Conservation (phyloP, 2,113 vertebrate species). For the Asarcornis scutulata region DNA sequence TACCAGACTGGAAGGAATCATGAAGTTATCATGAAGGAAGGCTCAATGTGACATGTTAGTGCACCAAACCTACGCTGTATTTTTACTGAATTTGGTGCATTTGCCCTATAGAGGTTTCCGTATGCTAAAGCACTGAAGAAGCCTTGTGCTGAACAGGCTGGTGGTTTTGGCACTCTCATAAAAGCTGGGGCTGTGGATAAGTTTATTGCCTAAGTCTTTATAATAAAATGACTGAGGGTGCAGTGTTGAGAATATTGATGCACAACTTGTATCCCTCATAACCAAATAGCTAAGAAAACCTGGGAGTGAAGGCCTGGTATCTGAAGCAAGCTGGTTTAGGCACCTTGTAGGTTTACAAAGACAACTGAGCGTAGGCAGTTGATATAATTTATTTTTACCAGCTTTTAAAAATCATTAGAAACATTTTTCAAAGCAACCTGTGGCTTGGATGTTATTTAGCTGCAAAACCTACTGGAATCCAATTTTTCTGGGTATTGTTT, state of each 20-base stretch:
- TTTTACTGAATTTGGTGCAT: neutral
- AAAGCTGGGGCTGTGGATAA: neutral
- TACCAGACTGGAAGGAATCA: neutral
- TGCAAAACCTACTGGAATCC: neutral
- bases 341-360: neutral
- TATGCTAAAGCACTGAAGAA: neutral
- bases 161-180: neutral
- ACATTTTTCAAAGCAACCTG: neutral
- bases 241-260: neutral
- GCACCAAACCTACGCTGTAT: neutral
- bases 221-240: neutral
- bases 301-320: neutral
- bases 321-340: neutral
- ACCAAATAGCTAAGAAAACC: neutral
- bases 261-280: neutral
- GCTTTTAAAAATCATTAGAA: neutral
- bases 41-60: neutral
- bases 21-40: neutral
- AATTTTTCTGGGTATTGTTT: accelerated
- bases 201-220: neutral
- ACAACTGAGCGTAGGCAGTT: neutral
- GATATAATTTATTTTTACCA: neutral
- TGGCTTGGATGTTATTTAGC: neutral
- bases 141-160: neutral
- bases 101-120: neutral